phyloP scores from a whole-genome alignment of 2,888 invertebrate genomes.

The Synergus gifuensis region DNA sequence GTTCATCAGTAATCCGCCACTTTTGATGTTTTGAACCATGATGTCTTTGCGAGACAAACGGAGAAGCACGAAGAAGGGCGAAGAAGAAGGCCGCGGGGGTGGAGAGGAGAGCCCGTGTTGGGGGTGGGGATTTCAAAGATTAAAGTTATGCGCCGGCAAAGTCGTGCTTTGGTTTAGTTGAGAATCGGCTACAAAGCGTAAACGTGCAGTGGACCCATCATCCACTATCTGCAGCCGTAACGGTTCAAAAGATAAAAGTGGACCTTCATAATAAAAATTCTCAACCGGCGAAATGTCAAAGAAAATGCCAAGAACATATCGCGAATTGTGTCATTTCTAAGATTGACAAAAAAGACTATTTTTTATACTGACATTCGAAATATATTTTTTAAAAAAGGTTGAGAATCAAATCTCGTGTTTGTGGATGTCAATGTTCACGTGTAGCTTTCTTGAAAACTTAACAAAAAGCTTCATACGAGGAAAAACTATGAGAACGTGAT shows the following conservation, averaged over 20 bases:
- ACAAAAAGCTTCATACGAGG: not conserved
- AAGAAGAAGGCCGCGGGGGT: constrained; percentile 48
- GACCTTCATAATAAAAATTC: not conserved
- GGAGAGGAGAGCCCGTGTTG: constrained; percentile 54
- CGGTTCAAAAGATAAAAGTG: not conserved
- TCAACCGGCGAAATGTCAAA: not conserved
- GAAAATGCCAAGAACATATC: not conserved
- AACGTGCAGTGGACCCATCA: constrained; percentile 28
- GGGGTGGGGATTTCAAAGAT: constrained; percentile 69
- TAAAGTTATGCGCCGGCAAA: constrained; percentile 62
- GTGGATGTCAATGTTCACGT: constrained; percentile 1
- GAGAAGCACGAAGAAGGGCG: constrained; percentile 43
- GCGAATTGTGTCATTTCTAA: not conserved
- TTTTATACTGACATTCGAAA: not conserved
- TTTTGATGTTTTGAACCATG: constrained; percentile 15
- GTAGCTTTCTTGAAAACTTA: not conserved
- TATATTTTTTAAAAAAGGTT: not conserved
- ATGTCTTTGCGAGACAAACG: not conserved
- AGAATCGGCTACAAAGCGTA: constrained; percentile 55
- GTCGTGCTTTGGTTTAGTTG: constrained; percentile 66
- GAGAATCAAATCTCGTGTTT: not conserved
- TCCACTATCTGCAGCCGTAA: not conserved
- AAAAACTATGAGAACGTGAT: constrained; percentile 34
- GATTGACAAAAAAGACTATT: not conserved
- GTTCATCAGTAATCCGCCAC: constrained; percentile 18